phyloP scores from a whole-genome alignment of 2,113 vertebrate genomes.

The Ceyx melanurus region DNA sequence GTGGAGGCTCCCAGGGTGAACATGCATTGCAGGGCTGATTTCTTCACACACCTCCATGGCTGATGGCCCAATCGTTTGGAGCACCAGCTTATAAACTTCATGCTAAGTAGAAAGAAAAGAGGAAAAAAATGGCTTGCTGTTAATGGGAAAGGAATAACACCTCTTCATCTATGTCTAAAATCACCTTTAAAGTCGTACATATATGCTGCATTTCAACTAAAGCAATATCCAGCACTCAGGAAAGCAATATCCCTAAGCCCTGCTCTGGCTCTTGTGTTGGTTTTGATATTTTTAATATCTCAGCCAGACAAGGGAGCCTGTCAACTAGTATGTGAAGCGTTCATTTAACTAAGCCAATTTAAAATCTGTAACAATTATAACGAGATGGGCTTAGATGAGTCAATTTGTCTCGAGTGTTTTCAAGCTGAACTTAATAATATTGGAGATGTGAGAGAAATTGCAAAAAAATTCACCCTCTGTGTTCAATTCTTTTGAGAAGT shows the following conservation, averaged over 20 bases:
- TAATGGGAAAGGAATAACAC: background rate
- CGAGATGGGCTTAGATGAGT: constrained; percentile 50
- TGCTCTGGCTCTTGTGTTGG: background rate
- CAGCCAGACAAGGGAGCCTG: background rate
- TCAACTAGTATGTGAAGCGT: background rate
- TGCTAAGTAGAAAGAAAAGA: background rate
- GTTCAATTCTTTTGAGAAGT: constrained; percentile 60
- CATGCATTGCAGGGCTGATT: background rate
- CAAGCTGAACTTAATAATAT: constrained; percentile 55
- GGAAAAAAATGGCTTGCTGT: background rate
- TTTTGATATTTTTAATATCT: constrained; percentile 37
- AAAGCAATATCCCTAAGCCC: constrained; percentile 6
- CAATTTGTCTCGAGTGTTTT: constrained; percentile 60
- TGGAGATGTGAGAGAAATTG: constrained; percentile 42
- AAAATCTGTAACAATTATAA: constrained; percentile 58
- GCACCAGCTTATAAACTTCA: background rate
- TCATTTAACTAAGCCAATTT: constrained; percentile 60
- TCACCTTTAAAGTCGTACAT: background rate
- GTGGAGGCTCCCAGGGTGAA: background rate
- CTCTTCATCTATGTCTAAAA: constrained; percentile 17
- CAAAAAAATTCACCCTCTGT: constrained; percentile 58
- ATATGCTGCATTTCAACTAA: background rate
- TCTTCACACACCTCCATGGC: background rate
- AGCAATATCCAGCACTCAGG: background rate
- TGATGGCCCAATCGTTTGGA: background rate